Percentiles rank a stretch among this genome's conserved stretches.
These are phyloP conservation scores for Trichomalopsis sarcophagae DNA, from an alignment of 1,140 invertebrate species.

Conservation along the genomic window DNA sequence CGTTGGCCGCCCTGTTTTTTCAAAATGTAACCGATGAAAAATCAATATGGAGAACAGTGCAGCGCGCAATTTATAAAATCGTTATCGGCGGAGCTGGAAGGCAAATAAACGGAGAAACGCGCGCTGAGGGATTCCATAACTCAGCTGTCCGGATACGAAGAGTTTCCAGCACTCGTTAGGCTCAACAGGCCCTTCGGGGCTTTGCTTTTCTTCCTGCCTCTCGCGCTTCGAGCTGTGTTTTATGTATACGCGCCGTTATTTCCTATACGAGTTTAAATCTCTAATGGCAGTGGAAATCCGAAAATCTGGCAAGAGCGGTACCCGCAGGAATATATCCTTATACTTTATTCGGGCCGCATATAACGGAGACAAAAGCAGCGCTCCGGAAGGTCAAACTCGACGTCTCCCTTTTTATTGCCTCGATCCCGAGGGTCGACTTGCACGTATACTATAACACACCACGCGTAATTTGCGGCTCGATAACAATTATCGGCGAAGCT, in stretches of 20 bases:
- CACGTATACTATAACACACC: no score
- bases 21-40: background rate
- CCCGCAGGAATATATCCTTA: background rate
- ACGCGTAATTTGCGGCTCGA: no score
- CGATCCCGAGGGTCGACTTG: background rate
- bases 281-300: no score
- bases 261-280: no score
- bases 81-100: conserved; percentile 13
- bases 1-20: background rate
- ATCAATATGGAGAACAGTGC: background rate
- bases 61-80: background rate
- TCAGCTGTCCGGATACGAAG: conserved; percentile 8
- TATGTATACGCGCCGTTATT: no score
- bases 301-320: no score
- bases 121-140: conserved; percentile 20
- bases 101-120: conserved; percentile 14
- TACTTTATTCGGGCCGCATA: conserved; percentile 25
- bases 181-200: background rate
- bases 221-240: background rate
- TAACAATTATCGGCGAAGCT: no score
- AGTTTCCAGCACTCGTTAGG: background rate
- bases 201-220: conserved; percentile 23
- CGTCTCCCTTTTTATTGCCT: background rate
- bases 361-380: conserved; percentile 37
- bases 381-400: background rate